These are phyloP conservation scores for Rhodophaea formosa DNA, from an alignment of 2,888 invertebrate species.

Conservation along the genomic window DNA sequence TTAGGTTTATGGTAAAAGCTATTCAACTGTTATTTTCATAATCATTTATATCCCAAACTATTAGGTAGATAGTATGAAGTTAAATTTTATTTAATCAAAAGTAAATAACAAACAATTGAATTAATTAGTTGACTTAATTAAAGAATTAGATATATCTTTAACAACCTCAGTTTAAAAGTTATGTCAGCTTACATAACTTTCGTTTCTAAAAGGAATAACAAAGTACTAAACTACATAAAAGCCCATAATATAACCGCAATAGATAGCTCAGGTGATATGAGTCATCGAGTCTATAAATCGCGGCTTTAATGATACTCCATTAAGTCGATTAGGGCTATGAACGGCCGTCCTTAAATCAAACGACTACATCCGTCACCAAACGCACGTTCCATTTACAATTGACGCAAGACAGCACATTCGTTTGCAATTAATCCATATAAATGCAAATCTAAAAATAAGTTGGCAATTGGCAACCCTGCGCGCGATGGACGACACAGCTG, in stretches of 20 bases:
- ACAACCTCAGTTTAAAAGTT: too few relatives aligned
- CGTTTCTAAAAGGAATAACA: too few relatives aligned
- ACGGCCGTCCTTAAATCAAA: slow-evolving; percentile 17
- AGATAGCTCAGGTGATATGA: neutral
- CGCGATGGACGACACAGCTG: slow-evolving; percentile 63
- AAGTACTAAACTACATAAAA: too few relatives aligned
- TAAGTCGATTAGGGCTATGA: slow-evolving; percentile 11
- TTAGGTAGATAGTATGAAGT: too few relatives aligned
- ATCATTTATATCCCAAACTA: too few relatives aligned
- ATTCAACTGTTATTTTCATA: too few relatives aligned
- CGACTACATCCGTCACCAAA: slow-evolving; percentile 29
- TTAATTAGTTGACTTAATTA: too few relatives aligned
- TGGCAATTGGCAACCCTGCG: slow-evolving; percentile 74
- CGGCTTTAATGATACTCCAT: slow-evolving; percentile 11
- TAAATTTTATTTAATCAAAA: too few relatives aligned
- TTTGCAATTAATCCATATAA: slow-evolving; percentile 63
- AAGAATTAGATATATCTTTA: too few relatives aligned
- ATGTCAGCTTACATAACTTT: too few relatives aligned
- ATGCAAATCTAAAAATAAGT: slow-evolving; percentile 70
- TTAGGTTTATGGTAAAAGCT: too few relatives aligned
- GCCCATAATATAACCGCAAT: neutral
- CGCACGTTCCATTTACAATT: slow-evolving; percentile 45
- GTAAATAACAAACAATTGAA: too few relatives aligned
- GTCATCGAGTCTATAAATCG: slow-evolving; percentile 11
- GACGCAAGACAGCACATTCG: slow-evolving; percentile 60